phyloP scores from a whole-genome alignment of 2,113 vertebrate genomes.

The Coturnix japonica region DNA sequence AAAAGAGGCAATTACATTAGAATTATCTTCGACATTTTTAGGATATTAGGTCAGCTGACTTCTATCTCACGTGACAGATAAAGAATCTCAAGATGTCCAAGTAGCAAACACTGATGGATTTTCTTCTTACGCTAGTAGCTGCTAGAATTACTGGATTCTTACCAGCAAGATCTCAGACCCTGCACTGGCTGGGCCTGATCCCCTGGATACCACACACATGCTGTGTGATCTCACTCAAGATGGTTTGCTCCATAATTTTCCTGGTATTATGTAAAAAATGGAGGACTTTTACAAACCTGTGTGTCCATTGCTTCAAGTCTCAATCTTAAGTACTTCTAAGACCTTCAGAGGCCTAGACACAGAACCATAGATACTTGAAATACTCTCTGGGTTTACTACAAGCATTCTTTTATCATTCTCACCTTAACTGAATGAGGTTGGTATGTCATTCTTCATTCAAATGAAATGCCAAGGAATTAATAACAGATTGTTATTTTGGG shows the following conservation, averaged over 20 bases:
- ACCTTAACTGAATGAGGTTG: neutral
- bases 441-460: neutral
- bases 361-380: constrained; percentile 47
- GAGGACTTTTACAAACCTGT: constrained; percentile 6
- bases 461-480: neutral
- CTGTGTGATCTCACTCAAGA: too few species aligned
- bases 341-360: constrained; percentile 19
- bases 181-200: too few species aligned
- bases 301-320: constrained; percentile 21
- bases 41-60: neutral
- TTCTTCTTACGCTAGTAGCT: neutral
- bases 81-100: neutral
- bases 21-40: neutral
- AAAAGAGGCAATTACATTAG: neutral
- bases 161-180: neutral
- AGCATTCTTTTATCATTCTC: constrained; percentile 31
- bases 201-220: too few species aligned
- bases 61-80: neutral
- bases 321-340: constrained; percentile 40
- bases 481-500: neutral
- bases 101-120: neutral
- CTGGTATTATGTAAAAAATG: neutral
- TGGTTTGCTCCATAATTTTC: too few species aligned
- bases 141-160: neutral
- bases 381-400: neutral